Evolutionary conservation across 2,888 invertebrate genomes (phyloP).

Genomic region (Cephus pygmeus): DNA sequence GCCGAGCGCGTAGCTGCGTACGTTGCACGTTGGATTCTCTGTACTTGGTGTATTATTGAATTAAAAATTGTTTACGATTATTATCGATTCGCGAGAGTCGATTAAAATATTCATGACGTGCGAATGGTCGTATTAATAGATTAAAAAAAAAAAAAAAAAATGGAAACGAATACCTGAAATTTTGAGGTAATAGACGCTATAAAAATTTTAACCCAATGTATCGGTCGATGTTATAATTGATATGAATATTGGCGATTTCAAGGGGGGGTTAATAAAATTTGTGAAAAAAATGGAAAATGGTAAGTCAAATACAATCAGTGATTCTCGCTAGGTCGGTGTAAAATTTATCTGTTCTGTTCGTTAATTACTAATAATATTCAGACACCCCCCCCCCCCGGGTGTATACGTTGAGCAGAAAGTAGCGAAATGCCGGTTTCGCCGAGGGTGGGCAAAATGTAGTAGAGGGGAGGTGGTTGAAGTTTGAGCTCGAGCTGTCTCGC

Average conservation of each 20-base stretch:
- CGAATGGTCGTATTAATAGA: neutral
- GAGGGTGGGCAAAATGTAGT: neutral
- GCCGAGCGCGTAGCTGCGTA: slow-evolving; percentile 24
- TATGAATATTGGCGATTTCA: neutral
- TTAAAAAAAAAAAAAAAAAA: no score
- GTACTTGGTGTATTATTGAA: neutral
- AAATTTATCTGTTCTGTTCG: slow-evolving; percentile 41
- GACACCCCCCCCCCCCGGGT: slow-evolving; percentile 40
- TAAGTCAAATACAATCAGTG: neutral
- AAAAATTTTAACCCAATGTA: neutral
- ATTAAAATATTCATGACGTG: neutral
- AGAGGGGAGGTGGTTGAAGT: neutral
- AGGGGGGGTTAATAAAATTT: neutral
- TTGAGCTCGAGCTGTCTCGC: slow-evolving; percentile 21
- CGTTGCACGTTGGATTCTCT: neutral
- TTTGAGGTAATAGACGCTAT: neutral
- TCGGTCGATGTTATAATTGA: neutral
- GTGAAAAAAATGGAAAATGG: neutral
- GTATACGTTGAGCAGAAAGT: slow-evolving; percentile 28
- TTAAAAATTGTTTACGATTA: neutral
- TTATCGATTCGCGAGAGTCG: neutral
- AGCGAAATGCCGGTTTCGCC: slow-evolving; percentile 17
- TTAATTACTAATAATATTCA: slow-evolving; percentile 66
- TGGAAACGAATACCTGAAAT: neutral
- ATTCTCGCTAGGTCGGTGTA: neutral